These are phyloP conservation scores for Nematopogon swammerdamellus DNA, from an alignment of 2,888 invertebrate genomes.

Conservation along the genomic window DNA sequence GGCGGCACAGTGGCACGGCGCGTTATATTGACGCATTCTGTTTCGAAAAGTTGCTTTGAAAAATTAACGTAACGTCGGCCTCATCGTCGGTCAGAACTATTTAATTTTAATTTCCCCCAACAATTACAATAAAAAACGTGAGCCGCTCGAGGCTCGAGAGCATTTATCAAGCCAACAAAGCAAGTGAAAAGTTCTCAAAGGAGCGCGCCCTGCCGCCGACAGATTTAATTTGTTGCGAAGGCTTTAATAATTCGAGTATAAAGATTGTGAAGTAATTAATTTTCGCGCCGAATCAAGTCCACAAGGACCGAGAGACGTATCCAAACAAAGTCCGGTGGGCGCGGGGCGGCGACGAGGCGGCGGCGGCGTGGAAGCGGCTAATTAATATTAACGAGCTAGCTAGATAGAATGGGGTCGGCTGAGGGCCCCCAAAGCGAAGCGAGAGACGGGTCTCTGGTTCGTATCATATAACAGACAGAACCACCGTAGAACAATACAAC, in stretches of 20 bases:
- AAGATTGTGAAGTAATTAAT: constrained; percentile 57
- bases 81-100: too few species aligned
- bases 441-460: too few species aligned
- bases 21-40: too few species aligned
- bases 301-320: constrained; percentile 26
- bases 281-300: constrained; percentile 56
- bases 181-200: constrained; percentile 55
- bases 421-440: too few species aligned
- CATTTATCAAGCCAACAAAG: constrained; percentile 57
- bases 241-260: constrained; percentile 58
- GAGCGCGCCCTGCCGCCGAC: constrained; percentile 48
- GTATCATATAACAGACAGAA: too few species aligned
- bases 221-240: constrained; percentile 59
- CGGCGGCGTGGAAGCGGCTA: constrained; percentile 46
- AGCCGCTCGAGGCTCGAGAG: constrained; percentile 18
- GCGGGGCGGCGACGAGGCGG: constrained; percentile 34
- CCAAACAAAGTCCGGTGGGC: constrained; percentile 17
- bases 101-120: not conserved
- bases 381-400: constrained; percentile 55
- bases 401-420: too few species aligned
- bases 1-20: too few species aligned
- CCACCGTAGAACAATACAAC: too few species aligned
- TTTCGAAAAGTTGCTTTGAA: too few species aligned
- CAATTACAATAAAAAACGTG: not conserved
- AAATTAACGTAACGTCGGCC: too few species aligned